Conservation (phyloP, 2,113 vertebrate species). For the Mastomys coucha region DNA sequence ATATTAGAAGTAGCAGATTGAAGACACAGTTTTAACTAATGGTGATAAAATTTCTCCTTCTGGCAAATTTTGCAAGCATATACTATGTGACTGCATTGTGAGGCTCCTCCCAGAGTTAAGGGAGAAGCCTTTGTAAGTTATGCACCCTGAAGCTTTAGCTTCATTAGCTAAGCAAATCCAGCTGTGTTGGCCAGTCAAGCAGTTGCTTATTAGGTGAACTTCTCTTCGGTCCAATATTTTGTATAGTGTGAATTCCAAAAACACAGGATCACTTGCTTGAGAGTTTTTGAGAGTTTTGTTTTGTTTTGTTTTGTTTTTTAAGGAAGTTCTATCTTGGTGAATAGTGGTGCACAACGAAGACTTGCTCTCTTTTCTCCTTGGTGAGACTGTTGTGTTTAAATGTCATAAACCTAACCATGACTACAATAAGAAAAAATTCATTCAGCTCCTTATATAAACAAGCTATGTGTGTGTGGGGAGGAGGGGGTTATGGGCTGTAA, state of each 20-base stretch:
- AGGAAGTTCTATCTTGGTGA: slow-evolving; percentile 47
- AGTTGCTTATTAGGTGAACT: neutral
- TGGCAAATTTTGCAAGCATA: neutral
- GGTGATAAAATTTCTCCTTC: slow-evolving; percentile 42
- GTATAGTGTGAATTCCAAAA: slow-evolving; percentile 16
- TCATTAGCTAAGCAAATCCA: slow-evolving; percentile 31
- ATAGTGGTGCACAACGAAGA: neutral
- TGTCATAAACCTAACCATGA: slow-evolving; percentile 64
- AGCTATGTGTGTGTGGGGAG: neutral
- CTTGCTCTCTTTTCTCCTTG: slow-evolving; percentile 51
- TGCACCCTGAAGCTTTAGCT: neutral
- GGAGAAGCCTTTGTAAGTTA: neutral
- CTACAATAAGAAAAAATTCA: slow-evolving; percentile 61
- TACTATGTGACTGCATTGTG: neutral
- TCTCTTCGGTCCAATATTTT: neutral
- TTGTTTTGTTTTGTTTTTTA: neutral
- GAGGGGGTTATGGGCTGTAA: slow-evolving; percentile 33
- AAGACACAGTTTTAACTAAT: neutral
- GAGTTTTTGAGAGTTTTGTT: neutral
- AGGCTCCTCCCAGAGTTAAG: neutral
- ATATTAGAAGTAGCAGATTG: neutral
- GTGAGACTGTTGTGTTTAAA: slow-evolving; percentile 67
- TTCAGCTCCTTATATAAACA: slow-evolving; percentile 63
- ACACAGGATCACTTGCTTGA: slow-evolving; percentile 4
- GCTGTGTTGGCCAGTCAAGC: slow-evolving; percentile 24